Base-by-base conservation (phyloP, 2,888 invertebrate genomes). In the Brachypalpus laphriformis region DNA sequence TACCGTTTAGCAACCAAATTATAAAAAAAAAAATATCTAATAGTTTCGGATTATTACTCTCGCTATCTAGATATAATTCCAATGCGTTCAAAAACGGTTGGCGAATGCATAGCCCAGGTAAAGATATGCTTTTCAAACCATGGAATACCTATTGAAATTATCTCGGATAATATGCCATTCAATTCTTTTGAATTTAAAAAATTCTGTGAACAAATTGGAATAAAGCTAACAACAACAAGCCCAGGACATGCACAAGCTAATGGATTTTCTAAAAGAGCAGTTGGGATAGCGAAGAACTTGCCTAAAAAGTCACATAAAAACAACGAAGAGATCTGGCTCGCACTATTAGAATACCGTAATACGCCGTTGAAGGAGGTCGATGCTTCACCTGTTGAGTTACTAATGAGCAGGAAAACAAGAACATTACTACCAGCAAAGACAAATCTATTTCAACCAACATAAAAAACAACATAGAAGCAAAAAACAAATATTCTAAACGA, bases 21-120 rank as follows among this genome's bases (percentile, higher is more conserved):
- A 5, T 28, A 7, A 7, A 2, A 2, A 28, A 28, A 28, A 7
- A 28, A 1, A 34, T 34, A 34, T 34, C 9, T 34, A 1, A 34
- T 34, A 34, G 34, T 8, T 31, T 31, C 31, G 8, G 8, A 8
- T 34, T 34, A 9, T 34, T 34, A 34, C 3, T 34, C 34, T 1
- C 34, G 71, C 51, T 88, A 68, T 56, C 37, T 87, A 51, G 87
- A 87, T 8, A 82, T 87, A 45, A 75, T 87, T 18, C 82, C 70
- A 18, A 47, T 85, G 16, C 51, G 20, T 8, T 71, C 63, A 3
- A 87, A 87, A 82, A 86, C 82, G 7, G 85, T 87, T 9, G 51
- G 20, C 3, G 78, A 87, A 63, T 77, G 77, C 56, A 75, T 83
- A 7, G 63, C 11, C 5, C 72, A 87, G 20, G 54, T 87, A 57